These are phyloP conservation scores for Conomelus anceps DNA, from an alignment of 2,888 invertebrate genomes.

Conservation along the genomic window DNA sequence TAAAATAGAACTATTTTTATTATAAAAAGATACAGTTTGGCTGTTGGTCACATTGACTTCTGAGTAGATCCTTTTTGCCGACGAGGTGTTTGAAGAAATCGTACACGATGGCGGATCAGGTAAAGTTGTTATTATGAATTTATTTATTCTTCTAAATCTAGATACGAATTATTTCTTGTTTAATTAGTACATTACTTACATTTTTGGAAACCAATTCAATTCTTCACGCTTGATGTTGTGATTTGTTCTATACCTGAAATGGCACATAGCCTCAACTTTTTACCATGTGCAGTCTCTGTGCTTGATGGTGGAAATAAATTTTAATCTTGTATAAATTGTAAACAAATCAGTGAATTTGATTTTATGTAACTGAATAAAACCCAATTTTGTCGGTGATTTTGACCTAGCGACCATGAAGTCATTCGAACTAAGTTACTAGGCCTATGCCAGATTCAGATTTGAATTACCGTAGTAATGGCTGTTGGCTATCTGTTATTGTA, in stretches of 20 bases:
- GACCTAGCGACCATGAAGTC: too few species aligned
- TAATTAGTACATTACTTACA: not conserved
- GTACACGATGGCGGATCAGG: not conserved
- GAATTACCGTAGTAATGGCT: too few species aligned
- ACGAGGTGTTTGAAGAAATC: not conserved
- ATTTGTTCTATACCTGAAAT: not conserved
- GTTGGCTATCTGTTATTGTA: too few species aligned
- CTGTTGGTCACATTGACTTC: not conserved
- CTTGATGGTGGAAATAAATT: not conserved
- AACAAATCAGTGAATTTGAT: too few species aligned
- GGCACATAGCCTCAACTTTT: not conserved
- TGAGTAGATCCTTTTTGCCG: not conserved
- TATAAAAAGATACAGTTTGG: too few species aligned
- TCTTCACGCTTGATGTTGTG: not conserved
- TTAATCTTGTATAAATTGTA: not conserved
- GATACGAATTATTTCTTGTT: too few species aligned
- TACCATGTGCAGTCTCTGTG: not conserved
- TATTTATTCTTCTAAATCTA: too few species aligned
- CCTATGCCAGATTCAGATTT: too few species aligned
- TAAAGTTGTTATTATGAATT: not conserved
- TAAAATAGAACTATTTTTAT: too few species aligned
- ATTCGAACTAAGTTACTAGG: too few species aligned
- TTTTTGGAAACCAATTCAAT: not conserved
- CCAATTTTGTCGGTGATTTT: too few species aligned
- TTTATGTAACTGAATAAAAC: too few species aligned